These are phyloP conservation scores for Ctenopoma kingsleyae DNA, from an alignment of 2,797 vertebrate species.

Conservation along the genomic window DNA sequence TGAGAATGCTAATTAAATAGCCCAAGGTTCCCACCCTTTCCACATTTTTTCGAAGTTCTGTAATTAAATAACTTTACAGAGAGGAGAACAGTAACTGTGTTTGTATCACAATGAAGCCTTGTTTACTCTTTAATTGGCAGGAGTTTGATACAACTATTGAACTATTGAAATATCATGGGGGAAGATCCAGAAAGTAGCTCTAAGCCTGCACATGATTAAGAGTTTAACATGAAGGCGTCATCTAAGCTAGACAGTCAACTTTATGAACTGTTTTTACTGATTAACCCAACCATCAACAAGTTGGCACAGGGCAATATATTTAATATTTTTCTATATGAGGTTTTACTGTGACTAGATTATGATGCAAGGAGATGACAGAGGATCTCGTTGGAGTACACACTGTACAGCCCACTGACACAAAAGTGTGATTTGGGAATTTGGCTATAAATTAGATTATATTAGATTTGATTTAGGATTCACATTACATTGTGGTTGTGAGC, in stretches of 20 bases:
- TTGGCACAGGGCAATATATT: not conserved
- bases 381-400: no score
- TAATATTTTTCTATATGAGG: not conserved
- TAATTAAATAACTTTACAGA: constrained; percentile 53
- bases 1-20: constrained; percentile 56
- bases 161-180: not conserved
- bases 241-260: constrained; percentile 8
- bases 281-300: constrained; percentile 1
- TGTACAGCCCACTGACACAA: no score
- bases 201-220: not conserved
- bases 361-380: not conserved
- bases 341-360: not conserved
- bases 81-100: not conserved
- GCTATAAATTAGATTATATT: no score
- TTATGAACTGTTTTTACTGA: constrained; percentile 20
- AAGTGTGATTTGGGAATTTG: no score
- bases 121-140: constrained; percentile 14
- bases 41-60: constrained; percentile 17
- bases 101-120: constrained; percentile 1
- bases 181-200: not conserved
- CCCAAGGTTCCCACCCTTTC: constrained; percentile 9
- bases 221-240: constrained; percentile 17
- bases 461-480: not conserved
- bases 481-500: constrained; percentile 13
- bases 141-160: not conserved